Evolutionary conservation across 2,888 invertebrate species (phyloP), one percentile per base, ranked within the genome.

Genomic region (Scotopteryx bipunctaria): DNA sequence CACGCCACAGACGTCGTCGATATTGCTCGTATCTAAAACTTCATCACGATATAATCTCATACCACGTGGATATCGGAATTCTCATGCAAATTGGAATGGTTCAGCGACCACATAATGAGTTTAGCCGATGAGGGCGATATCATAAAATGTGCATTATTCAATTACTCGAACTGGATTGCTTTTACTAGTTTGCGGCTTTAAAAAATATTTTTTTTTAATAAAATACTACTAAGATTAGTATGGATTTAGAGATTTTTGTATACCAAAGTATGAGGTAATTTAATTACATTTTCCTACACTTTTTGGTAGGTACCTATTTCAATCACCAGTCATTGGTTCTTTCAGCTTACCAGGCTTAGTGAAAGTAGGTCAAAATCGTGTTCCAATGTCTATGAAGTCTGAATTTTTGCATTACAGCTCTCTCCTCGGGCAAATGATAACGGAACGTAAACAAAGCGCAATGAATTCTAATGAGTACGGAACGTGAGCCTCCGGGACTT

Each of bases 21-120:
- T 29, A 29, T 29, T n/a, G 19, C 11, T 9, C 8, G 4, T 11
- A 35, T 5, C 11, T 8, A 17, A 33, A 17, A 9, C 13, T 40
- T 29, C 29, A 40, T 17, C 27, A 29, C 3, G 11, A 25, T 35
- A 11, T 33, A 32, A 37, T 23, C 14, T 14, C 23, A n/a, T 41
- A 31, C 16, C 17, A 42, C 33, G 13, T 32, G 19, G 29, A 57
- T 47, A 47, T 5, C 15, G 16, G 42, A 37, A 53, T 54, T 53
- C 37, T 19, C 45, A 43, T 42, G 51, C 53, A 57, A 43, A 57
- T 54, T 50, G 44, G 4, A 31, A 53, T 43, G 16, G 25, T 35
- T 49, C 48, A 49, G 49, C n/a, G n/a, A 56, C 36, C 41, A 45
- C 21, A 35, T 40, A 35, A 50, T 40, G 15, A 13, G 38, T 23